Base-by-base conservation (phyloP, 2,797 vertebrate species). In the Masticophis lateralis region DNA sequence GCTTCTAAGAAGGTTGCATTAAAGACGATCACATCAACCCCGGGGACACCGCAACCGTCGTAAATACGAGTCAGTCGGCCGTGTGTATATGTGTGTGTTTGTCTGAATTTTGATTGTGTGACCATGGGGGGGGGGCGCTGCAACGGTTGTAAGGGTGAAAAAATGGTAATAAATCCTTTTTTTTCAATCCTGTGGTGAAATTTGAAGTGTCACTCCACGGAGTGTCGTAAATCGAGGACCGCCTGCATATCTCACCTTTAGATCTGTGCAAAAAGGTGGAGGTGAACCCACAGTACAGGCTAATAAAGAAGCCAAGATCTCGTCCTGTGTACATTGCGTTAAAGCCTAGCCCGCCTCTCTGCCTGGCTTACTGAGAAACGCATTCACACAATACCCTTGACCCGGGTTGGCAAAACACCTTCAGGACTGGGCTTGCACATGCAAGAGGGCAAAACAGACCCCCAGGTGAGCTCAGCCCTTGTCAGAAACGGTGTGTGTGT, bases 181-280 rank as follows among this genome's bases (percentile, higher is more conserved):
- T 28, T 51, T 66, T 5, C 63, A 2, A n/a, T 14, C 4, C 63
- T 1, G 12, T 0, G 12, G 28, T 66, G 25, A 0, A 6, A 2
- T 66, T 66, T 66, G 63, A 14, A 66, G 12, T 0, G 28, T n/a
- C 63, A 66, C 63, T 66, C 5, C n/a, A n/a, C 0, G 5, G 14
- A n/a, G 5, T 5, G 28, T 66, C 3, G 5, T 66, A n/a, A 66
- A 5, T 14, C 12, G 4, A 66, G 13, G 28, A 66, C 63, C 6
- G 13, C 1, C 69, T 3, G 2, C 4, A 20, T 37, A 18, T 37
- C 32, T 32, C 32, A 7, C 6, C n/a, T 74, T 74, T 74, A 74
- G 69, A 9, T 10, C 3, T 37, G 69, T 20, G 16, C 6, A 37
- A 74, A 51, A 74, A 37, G 32, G 16, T 43, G 69, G 16, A 20